A percentile compares a stretch with the other conserved stretches of the same genome.
These are phyloP conservation scores for Picathartes gymnocephalus DNA, from an alignment of 2,113 vertebrate species.

Conservation along the genomic window DNA sequence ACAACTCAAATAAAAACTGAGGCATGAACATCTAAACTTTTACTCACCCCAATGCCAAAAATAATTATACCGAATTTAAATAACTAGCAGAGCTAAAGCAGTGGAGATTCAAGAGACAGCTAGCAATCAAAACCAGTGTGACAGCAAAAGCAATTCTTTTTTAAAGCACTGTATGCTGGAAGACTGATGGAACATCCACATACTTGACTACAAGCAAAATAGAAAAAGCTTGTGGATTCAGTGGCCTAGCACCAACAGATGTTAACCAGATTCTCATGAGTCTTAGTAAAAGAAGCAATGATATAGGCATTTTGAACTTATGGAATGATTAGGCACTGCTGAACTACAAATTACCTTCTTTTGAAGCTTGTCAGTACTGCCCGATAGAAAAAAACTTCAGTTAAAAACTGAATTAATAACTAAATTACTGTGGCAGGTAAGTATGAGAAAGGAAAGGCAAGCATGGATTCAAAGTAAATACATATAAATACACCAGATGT, in stretches of 20 bases:
- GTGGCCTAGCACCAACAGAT: neutral
- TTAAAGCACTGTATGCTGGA: neutral
- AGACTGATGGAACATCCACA: neutral
- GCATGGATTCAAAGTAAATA: neutral
- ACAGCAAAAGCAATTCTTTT: neutral
- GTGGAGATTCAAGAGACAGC: neutral
- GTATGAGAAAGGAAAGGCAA: neutral
- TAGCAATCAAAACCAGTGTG: neutral
- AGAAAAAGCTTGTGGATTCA: neutral
- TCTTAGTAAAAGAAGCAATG: neutral
- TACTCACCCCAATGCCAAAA: neutral
- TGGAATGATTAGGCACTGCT: neutral
- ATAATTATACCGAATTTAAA: neutral
- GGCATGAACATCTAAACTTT: neutral
- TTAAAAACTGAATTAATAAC: neutral
- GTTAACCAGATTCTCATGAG: neutral
- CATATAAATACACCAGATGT: neutral
- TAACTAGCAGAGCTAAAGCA: neutral
- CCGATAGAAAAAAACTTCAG: neutral
- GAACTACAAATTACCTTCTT: neutral
- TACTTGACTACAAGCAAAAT: neutral
- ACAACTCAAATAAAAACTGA: neutral
- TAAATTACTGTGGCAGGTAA: neutral
- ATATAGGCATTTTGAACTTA: neutral
- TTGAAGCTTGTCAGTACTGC: neutral